Evolutionary conservation across 2,888 invertebrate genomes (phyloP), one percentile per base, ranked within the genome.

Genomic region (Polyploca ridens): DNA sequence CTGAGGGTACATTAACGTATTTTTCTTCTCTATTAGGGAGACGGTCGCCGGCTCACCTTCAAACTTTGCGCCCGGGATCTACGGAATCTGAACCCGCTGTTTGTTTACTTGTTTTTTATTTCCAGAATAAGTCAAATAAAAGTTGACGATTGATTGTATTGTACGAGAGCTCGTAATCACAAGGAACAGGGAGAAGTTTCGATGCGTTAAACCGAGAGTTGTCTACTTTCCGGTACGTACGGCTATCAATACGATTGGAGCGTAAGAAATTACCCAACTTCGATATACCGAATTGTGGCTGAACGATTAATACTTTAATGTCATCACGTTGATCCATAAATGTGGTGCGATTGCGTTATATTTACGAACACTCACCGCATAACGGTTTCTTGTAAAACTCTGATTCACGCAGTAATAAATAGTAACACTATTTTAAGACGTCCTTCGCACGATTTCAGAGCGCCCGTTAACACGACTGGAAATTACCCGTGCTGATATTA

Each of bases 1-100:
- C 91, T 88, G 89, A 88, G 90, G 91, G 90, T 93, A 93, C 90
- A 94, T 93, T 93, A 93, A 91, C 92, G 93, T 93, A 93, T 94
- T 94, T 94, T 94, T 93, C 93, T 94, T 94, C 90, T 91, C 90
- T 93, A 93, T 93, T 93, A 94, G 90, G 87, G 86, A 86, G 90
- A 89, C 90, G 87, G 90, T 90, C 88, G 86, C 77, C 85, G 86
- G 83, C 87, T 91, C 88, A 93, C 92, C 92, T 93, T 88, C 91
- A 89, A 93, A 94, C 85, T 92, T 93, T 88, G 78, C 72, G 78
- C 80, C 80, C 75, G 85, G 82, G 82, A 84, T 85, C 84, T 78
- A 79, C 79, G 89, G 84, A 90, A 90, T 87, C 86, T 85, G 85
- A 89, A 77, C 78, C 81, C 78, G 75, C 71, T 79, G 83, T 85